Evolutionary conservation across 2,888 invertebrate genomes (phyloP), one percentile per base, ranked within the genome.

Genomic region (Esperia sulphurella): DNA sequence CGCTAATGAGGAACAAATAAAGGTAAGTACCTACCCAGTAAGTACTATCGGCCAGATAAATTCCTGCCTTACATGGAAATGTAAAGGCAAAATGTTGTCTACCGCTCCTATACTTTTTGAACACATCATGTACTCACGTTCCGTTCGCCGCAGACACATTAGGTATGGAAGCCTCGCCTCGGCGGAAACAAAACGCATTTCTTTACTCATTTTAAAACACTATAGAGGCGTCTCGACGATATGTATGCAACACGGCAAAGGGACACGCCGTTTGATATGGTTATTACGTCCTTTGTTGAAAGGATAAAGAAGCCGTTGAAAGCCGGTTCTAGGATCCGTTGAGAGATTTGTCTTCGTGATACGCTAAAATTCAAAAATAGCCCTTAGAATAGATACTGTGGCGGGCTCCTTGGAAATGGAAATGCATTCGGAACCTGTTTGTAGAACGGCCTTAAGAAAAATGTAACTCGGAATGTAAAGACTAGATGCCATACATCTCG

Each of bases 201-300:
- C 81, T 86, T 78, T 74, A 76, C 73, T 71, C 72, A 83, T 82
- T 83, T 78, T 80, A 82, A 82, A 75, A 76, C 63, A 79, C 75
- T 75, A 84, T 77, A 81, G 46, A 49, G 70, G 69, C 70, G 66
- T 61, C 59, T 57, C 56, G 50, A 54, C 79, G 71, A 83, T 88
- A 85, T 84, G 88, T 88, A 88, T 89, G 88, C 88, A 75, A 68
- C 78, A 67, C 83, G 75, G 80, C 79, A 69, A 76, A 84, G 81
- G 87, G 85, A 87, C 83, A 83, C 80, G 79, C 80, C 75, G 82
- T 86, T 88, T 88, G 87, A 89, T 88, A 88, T 89, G 89, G 88
- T 87, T 88, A 88, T 89, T 85, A 89, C 83, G 77, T 83, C 79
- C 83, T 88, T 89, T 87, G 86, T 85, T 71, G 76, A 63, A 65